Evolutionary conservation across 2,797 vertebrate species (phyloP).

Genomic region (Anguilla megastoma): DNA sequence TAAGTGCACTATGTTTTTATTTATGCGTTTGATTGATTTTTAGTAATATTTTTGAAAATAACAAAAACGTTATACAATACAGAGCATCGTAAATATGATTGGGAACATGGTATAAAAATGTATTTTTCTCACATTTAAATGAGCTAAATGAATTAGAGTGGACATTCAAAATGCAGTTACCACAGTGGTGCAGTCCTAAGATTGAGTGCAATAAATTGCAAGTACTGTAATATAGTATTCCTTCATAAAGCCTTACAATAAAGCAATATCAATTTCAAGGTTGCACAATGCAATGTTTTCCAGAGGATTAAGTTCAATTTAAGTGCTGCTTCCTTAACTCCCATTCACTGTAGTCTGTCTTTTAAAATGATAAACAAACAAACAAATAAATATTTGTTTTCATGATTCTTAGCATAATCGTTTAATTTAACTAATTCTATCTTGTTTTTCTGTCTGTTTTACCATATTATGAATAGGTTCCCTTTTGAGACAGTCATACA

Average conservation of each 20-base stretch:
- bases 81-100: neutral
- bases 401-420: too few relatives aligned
- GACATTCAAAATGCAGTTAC: neutral
- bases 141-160: neutral
- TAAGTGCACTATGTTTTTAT: neutral
- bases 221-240: neutral
- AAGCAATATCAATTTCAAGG: neutral
- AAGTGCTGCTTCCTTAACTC: neutral
- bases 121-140: neutral
- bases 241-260: neutral
- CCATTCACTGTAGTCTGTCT: neutral
- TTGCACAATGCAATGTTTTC: neutral
- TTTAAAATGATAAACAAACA: neutral
- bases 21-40: neutral
- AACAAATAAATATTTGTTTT: neutral
- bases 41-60: neutral
- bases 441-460: neutral
- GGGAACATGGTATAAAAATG: neutral
- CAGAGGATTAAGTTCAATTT: neutral
- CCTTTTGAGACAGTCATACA: neutral
- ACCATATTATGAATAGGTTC: neutral
- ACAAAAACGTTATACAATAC: neutral
- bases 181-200: neutral
- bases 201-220: neutral
- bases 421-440: neutral